phyloP scores from a whole-genome alignment of 2,888 invertebrate genomes.

The Metalampra italica region DNA sequence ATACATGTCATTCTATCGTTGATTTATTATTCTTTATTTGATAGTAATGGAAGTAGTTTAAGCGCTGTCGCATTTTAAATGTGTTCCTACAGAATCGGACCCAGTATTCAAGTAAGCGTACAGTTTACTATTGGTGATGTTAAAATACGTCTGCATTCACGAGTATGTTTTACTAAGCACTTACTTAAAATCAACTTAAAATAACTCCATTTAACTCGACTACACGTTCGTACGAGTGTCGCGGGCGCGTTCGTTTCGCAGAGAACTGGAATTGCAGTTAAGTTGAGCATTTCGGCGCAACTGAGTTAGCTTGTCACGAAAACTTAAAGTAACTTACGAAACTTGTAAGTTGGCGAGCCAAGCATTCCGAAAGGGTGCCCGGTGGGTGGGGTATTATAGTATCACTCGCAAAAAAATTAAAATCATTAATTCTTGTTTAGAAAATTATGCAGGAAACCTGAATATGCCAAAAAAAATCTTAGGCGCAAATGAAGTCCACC shows the following conservation, averaged over 20 bases:
- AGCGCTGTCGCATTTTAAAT: too few relatives aligned
- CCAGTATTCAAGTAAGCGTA: too few relatives aligned
- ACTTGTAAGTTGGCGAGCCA: conserved; percentile 22
- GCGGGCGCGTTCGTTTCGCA: conserved; percentile 29
- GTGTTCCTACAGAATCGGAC: too few relatives aligned
- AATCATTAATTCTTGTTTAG: too few relatives aligned
- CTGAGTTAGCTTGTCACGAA: conserved; percentile 61
- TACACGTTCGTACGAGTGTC: conserved; percentile 23
- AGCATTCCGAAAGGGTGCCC: conserved; percentile 15
- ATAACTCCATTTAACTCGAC: conserved; percentile 30
- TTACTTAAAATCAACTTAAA: neutral
- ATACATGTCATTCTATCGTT: too few relatives aligned
- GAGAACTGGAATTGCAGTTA: conserved; percentile 35
- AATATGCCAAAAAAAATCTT: too few relatives aligned
- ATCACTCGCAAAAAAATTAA: neutral
- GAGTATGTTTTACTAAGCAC: neutral
- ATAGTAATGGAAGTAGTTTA: too few relatives aligned
- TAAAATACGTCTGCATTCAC: neutral
- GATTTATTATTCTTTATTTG: too few relatives aligned
- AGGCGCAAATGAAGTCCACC: too few relatives aligned
- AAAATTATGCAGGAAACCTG: too few relatives aligned
- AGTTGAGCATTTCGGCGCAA: conserved; percentile 46
- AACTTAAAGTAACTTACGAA: conserved; percentile 42
- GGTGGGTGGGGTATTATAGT: neutral
- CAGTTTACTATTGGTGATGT: too few relatives aligned